phyloP scores from a whole-genome alignment of 1,140 invertebrate genomes.

The Plutomurus gul region DNA sequence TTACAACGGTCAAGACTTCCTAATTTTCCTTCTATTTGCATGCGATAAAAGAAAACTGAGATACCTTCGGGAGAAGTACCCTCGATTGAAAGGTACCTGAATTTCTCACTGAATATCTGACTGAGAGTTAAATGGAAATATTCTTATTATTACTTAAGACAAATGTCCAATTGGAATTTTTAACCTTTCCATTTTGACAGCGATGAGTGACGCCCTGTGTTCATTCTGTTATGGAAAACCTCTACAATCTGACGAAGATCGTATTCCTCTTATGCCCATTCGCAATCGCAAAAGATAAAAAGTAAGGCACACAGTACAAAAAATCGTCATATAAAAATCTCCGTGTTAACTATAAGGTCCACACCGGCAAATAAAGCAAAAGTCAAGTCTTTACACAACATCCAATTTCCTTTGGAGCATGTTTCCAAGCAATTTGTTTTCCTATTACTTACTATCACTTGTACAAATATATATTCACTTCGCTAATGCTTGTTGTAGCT shows the following conservation, averaged over 20 bases:
- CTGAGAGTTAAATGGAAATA: not conserved
- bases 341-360: too few species aligned
- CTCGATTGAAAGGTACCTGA: not conserved
- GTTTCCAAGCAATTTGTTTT: too few species aligned
- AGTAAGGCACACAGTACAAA: not conserved
- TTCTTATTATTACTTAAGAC: not conserved
- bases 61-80: constrained; percentile 1
- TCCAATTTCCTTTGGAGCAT: too few species aligned
- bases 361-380: too few species aligned
- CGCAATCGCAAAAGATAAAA: not conserved
- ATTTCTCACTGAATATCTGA: too few species aligned
- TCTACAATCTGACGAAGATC: not conserved
- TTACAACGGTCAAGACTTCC: not conserved
- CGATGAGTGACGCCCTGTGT: constrained; percentile 1
- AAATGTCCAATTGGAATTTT: constrained; percentile 6
- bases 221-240: not conserved
- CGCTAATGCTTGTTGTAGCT: too few species aligned
- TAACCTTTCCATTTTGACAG: not conserved
- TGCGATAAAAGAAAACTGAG: not conserved
- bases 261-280: not conserved
- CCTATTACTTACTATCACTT: too few species aligned
- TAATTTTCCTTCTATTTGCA: not conserved
- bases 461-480: too few species aligned
- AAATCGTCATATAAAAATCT: too few species aligned
- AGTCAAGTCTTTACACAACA: too few species aligned